Evolutionary conservation across 1,140 invertebrate species (phyloP), one percentile per base, ranked within the genome.

Genomic region (Bombus vancouverensis): DNA sequence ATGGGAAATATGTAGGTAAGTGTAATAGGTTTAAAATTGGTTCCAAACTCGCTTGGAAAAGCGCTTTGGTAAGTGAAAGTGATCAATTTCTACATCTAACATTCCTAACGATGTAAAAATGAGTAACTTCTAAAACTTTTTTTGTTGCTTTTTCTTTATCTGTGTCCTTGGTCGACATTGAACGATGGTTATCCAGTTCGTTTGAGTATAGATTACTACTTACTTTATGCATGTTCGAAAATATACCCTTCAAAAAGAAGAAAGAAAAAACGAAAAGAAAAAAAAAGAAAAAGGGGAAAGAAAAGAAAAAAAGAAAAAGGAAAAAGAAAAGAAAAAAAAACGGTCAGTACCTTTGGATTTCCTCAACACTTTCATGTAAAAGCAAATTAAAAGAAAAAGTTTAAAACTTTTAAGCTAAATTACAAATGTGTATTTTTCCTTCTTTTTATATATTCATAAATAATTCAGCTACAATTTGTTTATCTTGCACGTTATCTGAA

Each of bases 1-100:
- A 72, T 42, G 70, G 28, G 2, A 39, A 72, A 72, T 18, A n/a
- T 9, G 2, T 28, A 39, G n/a, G 42, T 72, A 44, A n/a, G 39
- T 42, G 37, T 72, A 72, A 72, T 72, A 72, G 28, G 13, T 72
- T 44, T 44, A 15, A 72, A 72, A 72, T 72, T 72, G 28, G 39
- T n/a, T n/a, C 13, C 4, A 39, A 39, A n/a, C 6, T n/a, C 28
- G 39, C 18, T 34, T 34, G 34, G 34, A 34, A 15, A 42, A 39
- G 70, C 10, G 10, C 28, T n/a, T 72, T 8, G 4, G 3, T n/a
- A 13, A 44, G 70, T 71, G 70, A 71, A 71, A 71, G 70, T 44
- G 70, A 42, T 72, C 42, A 42, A 72, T 72, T 3, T 72, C 37
- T n/a, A 22, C 6, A 34, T 5, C 9, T 18, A 13, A 44, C 5